Base-by-base conservation (phyloP, 2,797 vertebrate species). In the Bradypodion ventrale region DNA sequence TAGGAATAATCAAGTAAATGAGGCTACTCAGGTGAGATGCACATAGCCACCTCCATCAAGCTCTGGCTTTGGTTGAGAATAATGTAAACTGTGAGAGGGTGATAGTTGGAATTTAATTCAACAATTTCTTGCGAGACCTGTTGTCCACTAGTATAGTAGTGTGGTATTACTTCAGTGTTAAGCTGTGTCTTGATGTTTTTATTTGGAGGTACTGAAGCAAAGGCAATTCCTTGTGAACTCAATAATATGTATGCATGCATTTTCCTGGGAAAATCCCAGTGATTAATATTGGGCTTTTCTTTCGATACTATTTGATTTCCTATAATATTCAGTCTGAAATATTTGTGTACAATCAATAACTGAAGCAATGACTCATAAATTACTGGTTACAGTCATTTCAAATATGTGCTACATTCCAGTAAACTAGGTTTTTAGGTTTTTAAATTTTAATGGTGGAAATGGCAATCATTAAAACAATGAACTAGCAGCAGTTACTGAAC, bases 251-350 rank as follows among this genome's bases (percentile, higher is more conserved):
- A 77, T 49, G n/a, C 10, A 52, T 44, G 63, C 56, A 42, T 77
- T 69, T 62, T 84, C 70, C 59, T 46, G 40, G 70, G 59, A 74
- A 83, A 35, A 15, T 49, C 56, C 52, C 19, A 27, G n/a, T 63
- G 27, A 63, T 56, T 70, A 75, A 52, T 75, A n/a, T 70, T 52
- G 62, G 70, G 1, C 23, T 83, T 85, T 81, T 27, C 80, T 78
- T 40, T 69, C 68, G 16, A 4, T 37, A 86, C 23, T 42, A 52
- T 85, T 84, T 32, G 85, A 89, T 88, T 89, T 85, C n/a, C 10
- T 82, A 0, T 73, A 78, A 83, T 63, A n/a, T 9, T 1, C 82
- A 69, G 12, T 65, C 35, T 5, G 32, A 5, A 87, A 25, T 62
- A 75, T 35, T 37, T 69, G 12, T 81, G 40, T 62, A n/a, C 27